Evolutionary conservation across 2,888 invertebrate genomes (phyloP).

Genomic region (Macroteleia sp.): DNA sequence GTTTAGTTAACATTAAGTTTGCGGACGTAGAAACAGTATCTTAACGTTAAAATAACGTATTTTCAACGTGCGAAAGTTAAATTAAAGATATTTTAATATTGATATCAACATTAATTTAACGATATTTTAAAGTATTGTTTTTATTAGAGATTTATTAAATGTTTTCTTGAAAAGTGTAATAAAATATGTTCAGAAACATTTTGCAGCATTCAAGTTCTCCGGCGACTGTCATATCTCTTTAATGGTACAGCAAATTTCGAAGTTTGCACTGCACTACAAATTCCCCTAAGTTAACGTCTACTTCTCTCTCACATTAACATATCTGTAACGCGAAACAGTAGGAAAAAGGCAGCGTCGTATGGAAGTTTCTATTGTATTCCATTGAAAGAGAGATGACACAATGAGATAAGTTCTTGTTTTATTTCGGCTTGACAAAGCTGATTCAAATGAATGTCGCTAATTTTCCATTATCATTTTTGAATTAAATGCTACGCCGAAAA

Average conservation of each 20-base stretch:
- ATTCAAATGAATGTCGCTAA: slow-evolving; percentile 19
- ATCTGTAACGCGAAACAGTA: slow-evolving; percentile 9
- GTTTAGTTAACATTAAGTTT: too few species aligned
- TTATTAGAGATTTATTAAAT: too few species aligned
- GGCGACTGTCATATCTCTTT: too few species aligned
- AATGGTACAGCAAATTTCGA: slow-evolving; percentile 12
- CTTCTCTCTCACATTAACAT: slow-evolving; percentile 21
- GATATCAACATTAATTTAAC: too few species aligned
- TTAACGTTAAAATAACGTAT: too few species aligned
- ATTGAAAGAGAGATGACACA: slow-evolving; percentile 9
- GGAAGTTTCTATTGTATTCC: slow-evolving; percentile 5
- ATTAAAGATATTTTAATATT: too few species aligned
- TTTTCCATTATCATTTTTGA: slow-evolving; percentile 19
- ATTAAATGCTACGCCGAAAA: not conserved
- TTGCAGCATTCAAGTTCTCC: too few species aligned
- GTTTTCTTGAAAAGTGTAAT: too few species aligned
- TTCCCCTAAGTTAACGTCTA: slow-evolving; percentile 10
- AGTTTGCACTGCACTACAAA: slow-evolving; percentile 20
- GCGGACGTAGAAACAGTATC: too few species aligned
- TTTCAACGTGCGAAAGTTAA: too few species aligned
- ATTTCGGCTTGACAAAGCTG: slow-evolving; percentile 6
- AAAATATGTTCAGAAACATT: too few species aligned
- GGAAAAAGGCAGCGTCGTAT: slow-evolving; percentile 15
- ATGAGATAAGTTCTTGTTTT: slow-evolving; percentile 9
- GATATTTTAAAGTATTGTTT: too few species aligned